These are phyloP conservation scores for Typhlichthys subterraneus DNA, from an alignment of 2,797 vertebrate species.

Conservation along the genomic window DNA sequence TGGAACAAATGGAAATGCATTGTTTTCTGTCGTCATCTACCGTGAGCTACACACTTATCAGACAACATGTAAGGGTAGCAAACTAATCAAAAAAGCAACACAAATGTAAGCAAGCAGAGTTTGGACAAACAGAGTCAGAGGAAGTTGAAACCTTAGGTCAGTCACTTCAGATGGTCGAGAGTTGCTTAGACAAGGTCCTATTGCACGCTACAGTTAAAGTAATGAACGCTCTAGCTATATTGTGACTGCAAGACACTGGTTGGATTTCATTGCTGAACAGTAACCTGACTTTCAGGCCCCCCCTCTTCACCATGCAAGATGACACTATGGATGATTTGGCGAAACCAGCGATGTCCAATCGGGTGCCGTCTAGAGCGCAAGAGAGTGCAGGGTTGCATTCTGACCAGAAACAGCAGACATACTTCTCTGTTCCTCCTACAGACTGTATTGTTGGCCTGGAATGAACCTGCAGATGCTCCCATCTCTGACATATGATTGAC, in stretches of 20 bases:
- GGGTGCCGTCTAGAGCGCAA: no score
- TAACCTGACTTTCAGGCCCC: slow-evolving; percentile 90
- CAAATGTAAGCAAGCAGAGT: slow-evolving; percentile 63
- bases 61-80: slow-evolving; percentile 19
- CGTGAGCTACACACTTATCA: slow-evolving; percentile 29
- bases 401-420: no score
- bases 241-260: slow-evolving; percentile 5
- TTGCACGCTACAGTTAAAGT: background rate
- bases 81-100: slow-evolving; percentile 55
- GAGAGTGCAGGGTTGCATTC: no score
- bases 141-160: slow-evolving; percentile 82
- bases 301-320: slow-evolving; percentile 81
- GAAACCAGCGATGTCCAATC: background rate
- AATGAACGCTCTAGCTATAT: slow-evolving; percentile 2
- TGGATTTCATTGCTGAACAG: slow-evolving; percentile 65
- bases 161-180: slow-evolving; percentile 53
- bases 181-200: slow-evolving; percentile 18
- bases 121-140: slow-evolving; percentile 85
- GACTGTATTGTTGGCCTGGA: no score
- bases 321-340: slow-evolving; percentile 48
- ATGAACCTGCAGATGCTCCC: no score
- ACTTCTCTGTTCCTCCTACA: no score
- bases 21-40: slow-evolving; percentile 43
- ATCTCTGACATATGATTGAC: no score
- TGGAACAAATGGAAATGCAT: slow-evolving; percentile 68